phyloP scores from a whole-genome alignment of 2,888 invertebrate species.

The Timema podura region DNA sequence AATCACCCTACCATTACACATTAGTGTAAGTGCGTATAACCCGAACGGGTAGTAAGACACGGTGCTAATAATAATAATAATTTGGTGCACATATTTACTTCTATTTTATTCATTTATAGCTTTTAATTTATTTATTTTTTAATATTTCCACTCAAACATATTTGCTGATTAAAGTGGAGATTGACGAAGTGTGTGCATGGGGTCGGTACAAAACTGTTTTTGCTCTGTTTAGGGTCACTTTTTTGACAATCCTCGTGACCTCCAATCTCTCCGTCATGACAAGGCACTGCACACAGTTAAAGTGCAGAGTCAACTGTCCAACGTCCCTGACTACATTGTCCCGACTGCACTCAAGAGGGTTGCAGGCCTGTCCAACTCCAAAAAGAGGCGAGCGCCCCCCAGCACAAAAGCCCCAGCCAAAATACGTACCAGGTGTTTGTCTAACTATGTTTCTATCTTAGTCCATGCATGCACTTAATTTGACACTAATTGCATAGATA shows the following conservation, averaged over 20 bases:
- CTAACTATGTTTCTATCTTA: background rate
- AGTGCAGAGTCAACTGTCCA: constrained; percentile 76
- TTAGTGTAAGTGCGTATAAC: too few species aligned
- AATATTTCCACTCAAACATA: too few species aligned
- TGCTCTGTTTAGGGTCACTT: constrained; percentile 68
- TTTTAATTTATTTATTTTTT: too few species aligned
- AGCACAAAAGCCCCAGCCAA: constrained; percentile 48
- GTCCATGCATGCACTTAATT: too few species aligned
- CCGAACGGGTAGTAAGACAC: background rate
- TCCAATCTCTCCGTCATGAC: constrained; percentile 79
- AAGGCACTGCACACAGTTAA: constrained; percentile 81
- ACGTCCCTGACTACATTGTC: constrained; percentile 90
- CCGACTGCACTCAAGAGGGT: constrained; percentile 71
- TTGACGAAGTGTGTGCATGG: background rate
- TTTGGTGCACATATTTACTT: background rate
- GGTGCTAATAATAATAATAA: background rate
- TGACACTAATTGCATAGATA: too few species aligned
- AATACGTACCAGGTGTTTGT: constrained; percentile 38
- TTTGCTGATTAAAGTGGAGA: too few species aligned
- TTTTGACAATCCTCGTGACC: constrained; percentile 84
- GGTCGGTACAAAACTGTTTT: background rate
- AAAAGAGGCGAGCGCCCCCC: constrained; percentile 29
- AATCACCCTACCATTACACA: too few species aligned
- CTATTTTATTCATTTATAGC: too few species aligned
- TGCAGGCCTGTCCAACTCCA: constrained; percentile 46